A percentile compares a stretch with the other conserved stretches of the same genome.
phyloP scores from a whole-genome alignment of 2,113 vertebrate genomes.

The Axis porcinus region DNA sequence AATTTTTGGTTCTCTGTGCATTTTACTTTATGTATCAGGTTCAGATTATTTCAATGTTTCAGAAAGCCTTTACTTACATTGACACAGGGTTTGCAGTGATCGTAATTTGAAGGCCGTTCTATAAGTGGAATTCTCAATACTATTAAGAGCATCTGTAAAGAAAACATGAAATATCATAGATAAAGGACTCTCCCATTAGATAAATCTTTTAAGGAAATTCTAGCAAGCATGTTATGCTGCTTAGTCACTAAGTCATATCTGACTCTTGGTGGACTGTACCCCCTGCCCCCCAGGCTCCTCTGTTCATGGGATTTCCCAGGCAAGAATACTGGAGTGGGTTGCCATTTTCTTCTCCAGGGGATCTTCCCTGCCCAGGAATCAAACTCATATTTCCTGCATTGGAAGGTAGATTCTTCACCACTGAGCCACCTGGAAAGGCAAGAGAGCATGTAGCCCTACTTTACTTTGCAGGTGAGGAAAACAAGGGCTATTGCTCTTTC shows the following conservation, averaged over 20 bases:
- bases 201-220: not conserved
- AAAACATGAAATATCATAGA: constrained; percentile 41
- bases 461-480: not conserved
- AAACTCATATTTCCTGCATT: not conserved
- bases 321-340: not conserved
- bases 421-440: not conserved
- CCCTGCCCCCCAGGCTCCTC: not conserved
- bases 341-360: not conserved
- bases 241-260: not conserved
- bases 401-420: not conserved
- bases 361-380: not conserved
- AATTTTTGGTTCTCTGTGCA: not conserved
- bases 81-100: constrained; percentile 85
- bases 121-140: constrained; percentile 81
- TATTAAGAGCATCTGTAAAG: constrained; percentile 77
- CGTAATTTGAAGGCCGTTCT: constrained; percentile 86
- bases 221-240: not conserved
- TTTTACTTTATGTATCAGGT: not conserved
- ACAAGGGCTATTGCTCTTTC: not conserved
- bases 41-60: not conserved
- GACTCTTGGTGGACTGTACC: not conserved
- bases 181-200: not conserved
- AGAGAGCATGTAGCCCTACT: not conserved
- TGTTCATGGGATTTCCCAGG: not conserved
- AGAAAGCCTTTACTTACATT: constrained; percentile 78